Percentiles rank a stretch among this genome's conserved stretches.
phyloP scores from a whole-genome alignment of 2,113 vertebrate genomes.

The Perccottus glenii region DNA sequence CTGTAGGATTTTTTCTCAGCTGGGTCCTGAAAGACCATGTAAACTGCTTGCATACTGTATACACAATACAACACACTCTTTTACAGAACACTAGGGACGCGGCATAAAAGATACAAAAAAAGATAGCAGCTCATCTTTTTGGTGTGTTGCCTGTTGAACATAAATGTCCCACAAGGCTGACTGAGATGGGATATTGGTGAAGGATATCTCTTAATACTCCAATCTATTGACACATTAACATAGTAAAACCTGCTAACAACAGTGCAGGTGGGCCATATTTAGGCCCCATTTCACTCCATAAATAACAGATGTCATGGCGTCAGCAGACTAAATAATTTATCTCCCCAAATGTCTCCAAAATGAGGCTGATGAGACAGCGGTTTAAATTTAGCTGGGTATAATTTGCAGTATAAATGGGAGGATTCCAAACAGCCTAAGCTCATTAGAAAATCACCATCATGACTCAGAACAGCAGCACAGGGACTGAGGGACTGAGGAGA shows the following conservation, averaged over 20 bases:
- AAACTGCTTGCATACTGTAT: no score
- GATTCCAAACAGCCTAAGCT: slow-evolving; percentile 80
- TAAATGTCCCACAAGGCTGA: no score
- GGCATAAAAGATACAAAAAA: no score
- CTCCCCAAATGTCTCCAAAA: slow-evolving; percentile 84
- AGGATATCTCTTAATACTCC: not conserved
- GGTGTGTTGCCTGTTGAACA: no score
- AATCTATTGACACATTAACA: not conserved
- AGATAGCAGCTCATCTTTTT: no score
- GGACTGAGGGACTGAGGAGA: slow-evolving; percentile 75
- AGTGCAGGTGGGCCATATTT: slow-evolving; percentile 68
- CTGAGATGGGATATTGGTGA: no score
- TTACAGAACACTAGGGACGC: no score
- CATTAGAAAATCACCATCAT: slow-evolving; percentile 84
- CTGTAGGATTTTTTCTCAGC: no score
- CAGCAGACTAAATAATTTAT: slow-evolving; percentile 88
- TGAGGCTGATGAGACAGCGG: slow-evolving; percentile 85
- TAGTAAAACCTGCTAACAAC: not conserved
- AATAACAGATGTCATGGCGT: slow-evolving; percentile 85
- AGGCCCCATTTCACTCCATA: slow-evolving; percentile 87
- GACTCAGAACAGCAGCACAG: slow-evolving; percentile 57
- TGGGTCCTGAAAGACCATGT: no score
- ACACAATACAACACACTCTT: no score
- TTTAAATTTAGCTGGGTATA: slow-evolving; percentile 87
- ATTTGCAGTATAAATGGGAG: slow-evolving; percentile 86